Evolutionary conservation across 2,113 vertebrate species (phyloP).

Genomic region (Penelope pileata): DNA sequence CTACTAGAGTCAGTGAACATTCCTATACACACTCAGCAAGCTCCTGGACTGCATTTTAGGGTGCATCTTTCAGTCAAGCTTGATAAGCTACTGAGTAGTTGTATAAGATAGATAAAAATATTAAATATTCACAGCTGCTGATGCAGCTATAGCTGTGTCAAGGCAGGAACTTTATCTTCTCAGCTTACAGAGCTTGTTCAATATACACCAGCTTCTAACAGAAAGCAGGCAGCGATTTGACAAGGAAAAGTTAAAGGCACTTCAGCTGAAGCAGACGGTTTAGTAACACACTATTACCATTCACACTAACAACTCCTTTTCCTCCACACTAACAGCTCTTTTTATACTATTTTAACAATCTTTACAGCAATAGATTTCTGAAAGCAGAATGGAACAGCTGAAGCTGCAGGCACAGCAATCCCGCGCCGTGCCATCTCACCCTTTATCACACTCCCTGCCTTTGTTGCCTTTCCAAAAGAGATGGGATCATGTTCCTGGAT

Average conservation of each 20-base stretch:
- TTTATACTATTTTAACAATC: no score
- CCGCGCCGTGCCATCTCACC: neutral
- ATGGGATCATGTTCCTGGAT: neutral
- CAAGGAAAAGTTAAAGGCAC: neutral
- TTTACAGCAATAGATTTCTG: neutral
- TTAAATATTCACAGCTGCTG: neutral
- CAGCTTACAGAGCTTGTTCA: neutral
- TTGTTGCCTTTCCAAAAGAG: neutral
- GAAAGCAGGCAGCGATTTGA: neutral
- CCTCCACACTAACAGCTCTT: no score
- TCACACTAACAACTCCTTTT: no score
- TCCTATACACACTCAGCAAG: accelerated
- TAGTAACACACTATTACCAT: neutral
- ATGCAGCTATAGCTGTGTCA: neutral
- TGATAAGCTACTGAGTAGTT: neutral
- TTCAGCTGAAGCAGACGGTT: neutral
- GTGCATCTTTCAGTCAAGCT: neutral
- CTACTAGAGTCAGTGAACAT: neutral
- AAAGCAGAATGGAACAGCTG: neutral
- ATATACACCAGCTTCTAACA: neutral
- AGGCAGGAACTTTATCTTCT: neutral
- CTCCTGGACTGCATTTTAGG: neutral
- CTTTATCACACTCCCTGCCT: neutral
- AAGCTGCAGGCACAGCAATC: neutral
- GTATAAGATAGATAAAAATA: neutral